Conservation (phyloP, 2,113 vertebrate species). For the Puntigrus tetrazona region DNA sequence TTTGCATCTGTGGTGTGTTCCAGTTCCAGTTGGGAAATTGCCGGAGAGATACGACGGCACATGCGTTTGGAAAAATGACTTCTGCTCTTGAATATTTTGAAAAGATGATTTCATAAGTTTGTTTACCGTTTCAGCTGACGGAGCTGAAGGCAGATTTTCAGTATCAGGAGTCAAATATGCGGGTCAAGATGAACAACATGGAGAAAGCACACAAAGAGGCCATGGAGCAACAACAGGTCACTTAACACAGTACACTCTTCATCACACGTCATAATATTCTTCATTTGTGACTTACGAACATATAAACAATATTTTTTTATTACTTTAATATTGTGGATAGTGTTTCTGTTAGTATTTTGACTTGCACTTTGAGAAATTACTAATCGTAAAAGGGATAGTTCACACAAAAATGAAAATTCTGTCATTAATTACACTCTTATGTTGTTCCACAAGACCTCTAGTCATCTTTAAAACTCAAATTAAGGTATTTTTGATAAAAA, state of each 20-base stretch:
- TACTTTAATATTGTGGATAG: neutral
- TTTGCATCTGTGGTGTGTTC: neutral
- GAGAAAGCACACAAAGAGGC: conserved; percentile 97
- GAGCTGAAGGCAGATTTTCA: conserved; percentile 98
- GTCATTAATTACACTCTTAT: too few relatives aligned
- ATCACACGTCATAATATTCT: neutral
- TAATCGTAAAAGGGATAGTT: neutral
- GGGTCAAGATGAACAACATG: conserved; percentile 99
- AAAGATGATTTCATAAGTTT: neutral
- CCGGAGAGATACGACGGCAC: neutral
- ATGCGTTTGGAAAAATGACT: neutral
- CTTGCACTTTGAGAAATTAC: neutral
- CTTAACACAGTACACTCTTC: neutral
- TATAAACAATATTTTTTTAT: neutral
- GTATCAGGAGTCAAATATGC: conserved; percentile 97
- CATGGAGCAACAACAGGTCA: conserved; percentile 94
- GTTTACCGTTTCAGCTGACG: conserved; percentile 80
- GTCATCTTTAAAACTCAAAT: too few relatives aligned
- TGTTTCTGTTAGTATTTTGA: neutral
- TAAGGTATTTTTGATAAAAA: too few relatives aligned
- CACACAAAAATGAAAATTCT: too few relatives aligned
- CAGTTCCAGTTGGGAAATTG: neutral
- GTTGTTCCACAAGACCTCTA: too few relatives aligned
- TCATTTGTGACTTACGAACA: neutral
- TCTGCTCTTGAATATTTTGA: neutral